These are phyloP conservation scores for Triplophysa dalaica DNA, from an alignment of 2,113 vertebrate genomes.

Conservation along the genomic window DNA sequence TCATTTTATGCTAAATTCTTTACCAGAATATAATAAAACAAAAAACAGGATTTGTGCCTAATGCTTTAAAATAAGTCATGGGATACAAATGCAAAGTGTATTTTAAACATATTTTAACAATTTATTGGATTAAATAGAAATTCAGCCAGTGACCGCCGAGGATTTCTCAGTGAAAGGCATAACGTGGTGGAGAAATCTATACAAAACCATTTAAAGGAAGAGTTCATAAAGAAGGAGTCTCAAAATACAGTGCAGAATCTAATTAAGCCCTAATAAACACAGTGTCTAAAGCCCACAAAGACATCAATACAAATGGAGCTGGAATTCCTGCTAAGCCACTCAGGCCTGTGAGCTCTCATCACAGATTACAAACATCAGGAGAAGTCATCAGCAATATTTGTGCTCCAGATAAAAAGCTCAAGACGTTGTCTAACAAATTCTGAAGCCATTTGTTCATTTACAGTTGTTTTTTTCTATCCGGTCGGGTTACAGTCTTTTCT, in stretches of 20 bases:
- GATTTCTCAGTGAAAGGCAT: neutral
- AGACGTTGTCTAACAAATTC: constrained; percentile 12
- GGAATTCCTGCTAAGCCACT: constrained; percentile 31
- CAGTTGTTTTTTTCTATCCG: constrained; percentile 19
- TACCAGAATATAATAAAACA: no score
- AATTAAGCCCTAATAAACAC: constrained; percentile 34
- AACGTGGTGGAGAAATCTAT: constrained; percentile 28
- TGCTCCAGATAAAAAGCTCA: constrained; percentile 23
- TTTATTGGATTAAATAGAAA: neutral
- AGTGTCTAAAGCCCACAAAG: constrained; percentile 17
- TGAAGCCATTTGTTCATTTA: constrained; percentile 29
- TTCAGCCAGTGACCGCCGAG: neutral
- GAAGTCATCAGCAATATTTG: constrained; percentile 38
- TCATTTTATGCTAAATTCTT: no score
- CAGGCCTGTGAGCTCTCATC: constrained; percentile 23
- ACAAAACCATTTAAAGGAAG: constrained; percentile 26
- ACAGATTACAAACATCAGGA: constrained; percentile 40
- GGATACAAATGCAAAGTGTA: no score
- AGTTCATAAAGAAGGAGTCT: constrained; percentile 38
- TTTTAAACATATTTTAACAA: constrained; percentile 5
- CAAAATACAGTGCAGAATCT: constrained; percentile 30
- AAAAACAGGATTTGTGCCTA: no score
- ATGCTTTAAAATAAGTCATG: no score
- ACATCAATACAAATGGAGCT: constrained; percentile 22
- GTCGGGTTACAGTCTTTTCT: constrained; percentile 18